Conservation (phyloP, 2,888 invertebrate genomes). For the Pyrocoelia pectoralis region DNA sequence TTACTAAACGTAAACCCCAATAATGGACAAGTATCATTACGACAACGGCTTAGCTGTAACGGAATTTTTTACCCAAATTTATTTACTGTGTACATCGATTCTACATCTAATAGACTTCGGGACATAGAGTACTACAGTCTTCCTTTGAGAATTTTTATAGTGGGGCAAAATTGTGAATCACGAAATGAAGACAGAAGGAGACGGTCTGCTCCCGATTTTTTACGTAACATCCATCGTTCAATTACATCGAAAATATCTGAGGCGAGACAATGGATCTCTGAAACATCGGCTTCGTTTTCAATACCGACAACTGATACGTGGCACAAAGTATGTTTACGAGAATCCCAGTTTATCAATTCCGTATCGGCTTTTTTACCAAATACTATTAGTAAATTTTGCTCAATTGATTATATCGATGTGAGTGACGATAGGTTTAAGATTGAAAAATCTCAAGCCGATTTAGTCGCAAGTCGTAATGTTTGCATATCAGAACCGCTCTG, state of each 20-base stretch:
- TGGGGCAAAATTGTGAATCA: conserved; percentile 74
- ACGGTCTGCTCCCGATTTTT: conserved; percentile 47
- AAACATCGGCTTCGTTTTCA: conserved; percentile 87
- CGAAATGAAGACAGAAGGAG: conserved; percentile 64
- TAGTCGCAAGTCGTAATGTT: conserved; percentile 80
- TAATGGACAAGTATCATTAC: conserved; percentile 77
- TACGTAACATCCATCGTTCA: conserved; percentile 64
- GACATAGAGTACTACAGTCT: conserved; percentile 86
- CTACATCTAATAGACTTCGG: conserved; percentile 78
- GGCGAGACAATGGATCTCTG: conserved; percentile 86
- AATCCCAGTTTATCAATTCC: conserved; percentile 82
- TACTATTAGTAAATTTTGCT: conserved; percentile 76
- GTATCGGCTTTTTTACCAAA: conserved; percentile 79
- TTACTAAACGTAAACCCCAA: conserved; percentile 78
- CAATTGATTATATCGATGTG: conserved; percentile 79
- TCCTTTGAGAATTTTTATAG: conserved; percentile 77
- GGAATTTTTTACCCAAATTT: conserved; percentile 84
- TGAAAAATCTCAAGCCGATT: conserved; percentile 79
- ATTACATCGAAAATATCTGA: conserved; percentile 74
- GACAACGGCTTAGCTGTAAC: conserved; percentile 77
- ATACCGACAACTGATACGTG: conserved; percentile 83
- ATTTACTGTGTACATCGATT: conserved; percentile 87
- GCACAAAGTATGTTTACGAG: conserved; percentile 81
- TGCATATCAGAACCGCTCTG: conserved; percentile 84
- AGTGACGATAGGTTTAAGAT: conserved; percentile 76